These are phyloP conservation scores for Prolemur simus DNA, from an alignment of 2,113 vertebrate species.

Conservation along the genomic window DNA sequence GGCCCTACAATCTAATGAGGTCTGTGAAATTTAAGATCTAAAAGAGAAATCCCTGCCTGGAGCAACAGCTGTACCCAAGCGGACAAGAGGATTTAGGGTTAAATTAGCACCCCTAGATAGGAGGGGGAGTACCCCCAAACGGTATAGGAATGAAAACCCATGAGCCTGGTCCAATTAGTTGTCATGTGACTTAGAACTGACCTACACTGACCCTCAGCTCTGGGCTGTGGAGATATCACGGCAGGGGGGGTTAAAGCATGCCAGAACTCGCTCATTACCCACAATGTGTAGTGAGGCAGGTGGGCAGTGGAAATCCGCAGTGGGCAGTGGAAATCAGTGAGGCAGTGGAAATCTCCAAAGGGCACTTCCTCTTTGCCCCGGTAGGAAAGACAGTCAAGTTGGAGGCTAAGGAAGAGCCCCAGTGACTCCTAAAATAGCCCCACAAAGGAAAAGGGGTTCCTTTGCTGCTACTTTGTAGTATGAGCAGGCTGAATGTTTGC, in stretches of 20 bases:
- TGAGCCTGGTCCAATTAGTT: not conserved
- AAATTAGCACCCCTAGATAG: not conserved
- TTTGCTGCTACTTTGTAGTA: not conserved
- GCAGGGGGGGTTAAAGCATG: not conserved
- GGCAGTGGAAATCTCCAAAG: not conserved
- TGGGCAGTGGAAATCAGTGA: too few species aligned
- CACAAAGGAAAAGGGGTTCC: not conserved
- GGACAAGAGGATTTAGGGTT: conserved; percentile 37
- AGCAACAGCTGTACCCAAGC: conserved; percentile 58
- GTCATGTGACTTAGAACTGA: not conserved
- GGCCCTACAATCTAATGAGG: conserved; percentile 69
- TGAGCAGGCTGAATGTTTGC: conserved; percentile 55
- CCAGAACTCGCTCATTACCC: not conserved
- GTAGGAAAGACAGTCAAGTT: not conserved
- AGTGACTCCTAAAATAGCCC: not conserved
- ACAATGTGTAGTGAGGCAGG: not conserved
- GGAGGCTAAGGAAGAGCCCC: not conserved
- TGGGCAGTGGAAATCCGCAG: not conserved
- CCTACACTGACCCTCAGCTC: not conserved
- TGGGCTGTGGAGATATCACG: not conserved
- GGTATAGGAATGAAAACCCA: not conserved
- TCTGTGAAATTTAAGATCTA: conserved; percentile 67
- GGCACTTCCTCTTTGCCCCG: not conserved
- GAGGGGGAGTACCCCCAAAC: not conserved
- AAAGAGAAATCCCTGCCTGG: conserved; percentile 71